A percentile compares a stretch with the other conserved stretches of the same genome.
These are phyloP conservation scores for Halichondria panicea DNA, from an alignment of 37 sponge, comb jelly and placozoan genomes.

Conservation along the genomic window DNA sequence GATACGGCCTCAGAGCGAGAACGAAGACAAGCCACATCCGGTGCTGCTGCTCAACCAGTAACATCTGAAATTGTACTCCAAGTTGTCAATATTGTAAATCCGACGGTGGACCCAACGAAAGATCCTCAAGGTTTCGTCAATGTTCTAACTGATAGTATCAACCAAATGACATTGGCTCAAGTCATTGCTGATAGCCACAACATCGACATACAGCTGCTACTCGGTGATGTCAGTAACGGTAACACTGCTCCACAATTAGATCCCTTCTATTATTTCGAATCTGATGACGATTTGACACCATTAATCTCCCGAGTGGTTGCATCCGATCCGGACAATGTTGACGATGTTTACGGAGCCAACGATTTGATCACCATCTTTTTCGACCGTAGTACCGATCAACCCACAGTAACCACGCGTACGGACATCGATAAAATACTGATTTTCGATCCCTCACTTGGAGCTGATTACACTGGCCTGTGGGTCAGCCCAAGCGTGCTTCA, in stretches of 20 bases:
- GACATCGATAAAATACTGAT: slow-evolving; percentile 73
- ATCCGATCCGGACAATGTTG: slow-evolving; percentile 44
- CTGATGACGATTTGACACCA: slow-evolving; percentile 67
- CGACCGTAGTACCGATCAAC: slow-evolving; percentile 58
- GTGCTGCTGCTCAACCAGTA: slow-evolving; percentile 26
- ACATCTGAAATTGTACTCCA: slow-evolving; percentile 55
- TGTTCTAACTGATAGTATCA: slow-evolving; percentile 26
- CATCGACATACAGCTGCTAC: slow-evolving; percentile 9
- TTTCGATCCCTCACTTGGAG: slow-evolving; percentile 68
- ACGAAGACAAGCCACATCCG: slow-evolving; percentile 1
- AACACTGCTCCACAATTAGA: not conserved
- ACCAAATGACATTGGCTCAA: slow-evolving; percentile 42
- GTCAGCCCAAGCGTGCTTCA: slow-evolving; percentile 29
- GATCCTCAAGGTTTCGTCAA: slow-evolving; percentile 19
- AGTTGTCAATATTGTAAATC: slow-evolving; percentile 3
- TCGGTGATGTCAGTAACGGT: not conserved
- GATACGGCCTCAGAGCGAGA: not conserved
- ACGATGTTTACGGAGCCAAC: slow-evolving; percentile 55
- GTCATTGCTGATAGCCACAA: slow-evolving; percentile 35
- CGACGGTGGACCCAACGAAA: slow-evolving; percentile 10
- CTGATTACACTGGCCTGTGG: slow-evolving; percentile 75
- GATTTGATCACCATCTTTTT: slow-evolving; percentile 79
- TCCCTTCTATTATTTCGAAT: slow-evolving; percentile 46
- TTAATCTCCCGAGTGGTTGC: slow-evolving; percentile 54
- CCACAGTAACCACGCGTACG: slow-evolving; percentile 53